A percentile compares a stretch with the other conserved stretches of the same genome.
phyloP scores from a whole-genome alignment of 2,888 invertebrate genomes.

The Tetranychus truncatus region DNA sequence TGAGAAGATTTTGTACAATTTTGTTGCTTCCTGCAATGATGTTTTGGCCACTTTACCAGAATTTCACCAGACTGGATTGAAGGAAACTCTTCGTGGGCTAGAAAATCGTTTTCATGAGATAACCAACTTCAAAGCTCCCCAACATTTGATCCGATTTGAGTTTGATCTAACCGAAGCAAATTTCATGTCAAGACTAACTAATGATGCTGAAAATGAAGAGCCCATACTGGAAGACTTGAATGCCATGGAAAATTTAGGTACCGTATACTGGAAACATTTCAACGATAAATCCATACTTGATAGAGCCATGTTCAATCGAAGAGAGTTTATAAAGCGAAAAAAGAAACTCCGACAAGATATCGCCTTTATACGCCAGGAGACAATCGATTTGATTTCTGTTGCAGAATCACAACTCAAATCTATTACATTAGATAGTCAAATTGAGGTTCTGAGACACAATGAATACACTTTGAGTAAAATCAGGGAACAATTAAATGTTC shows the following conservation, averaged over 20 bases:
- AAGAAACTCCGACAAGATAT: conserved; percentile 6
- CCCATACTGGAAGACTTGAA: not conserved
- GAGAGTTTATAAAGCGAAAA: conserved; percentile 2
- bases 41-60: conserved; percentile 12
- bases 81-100: not conserved
- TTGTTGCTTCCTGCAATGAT: conserved; percentile 6
- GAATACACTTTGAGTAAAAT: not conserved
- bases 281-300: not conserved
- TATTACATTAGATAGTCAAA: not conserved
- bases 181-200: not conserved
- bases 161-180: conserved; percentile 1
- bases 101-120: conserved; percentile 1
- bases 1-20: conserved; percentile 6
- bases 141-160: conserved; percentile 10
- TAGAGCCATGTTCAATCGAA: not conserved
- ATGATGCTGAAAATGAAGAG: not conserved
- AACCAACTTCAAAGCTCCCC: conserved; percentile 8
- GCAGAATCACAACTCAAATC: not conserved
- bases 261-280: not conserved
- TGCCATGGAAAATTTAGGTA: not conserved
- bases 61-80: not conserved
- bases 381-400: not conserved
- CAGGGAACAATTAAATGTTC: not conserved
- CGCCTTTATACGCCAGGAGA: conserved; percentile 2
- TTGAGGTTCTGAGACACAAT: not conserved